Evolutionary conservation across 2,888 invertebrate species (phyloP).

Genomic region (Apamea anceps): DNA sequence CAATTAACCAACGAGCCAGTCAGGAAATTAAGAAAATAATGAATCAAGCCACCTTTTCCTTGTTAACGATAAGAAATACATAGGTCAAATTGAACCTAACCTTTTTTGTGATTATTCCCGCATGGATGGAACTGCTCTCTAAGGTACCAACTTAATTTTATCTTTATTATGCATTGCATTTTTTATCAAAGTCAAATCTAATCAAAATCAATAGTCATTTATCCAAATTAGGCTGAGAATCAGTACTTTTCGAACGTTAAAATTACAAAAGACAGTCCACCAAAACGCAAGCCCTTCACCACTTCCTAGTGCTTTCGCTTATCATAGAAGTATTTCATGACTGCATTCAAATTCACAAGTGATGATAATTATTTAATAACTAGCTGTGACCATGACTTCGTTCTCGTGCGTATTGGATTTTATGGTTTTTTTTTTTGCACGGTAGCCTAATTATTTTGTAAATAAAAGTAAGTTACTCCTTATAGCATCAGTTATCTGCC

Average conservation of each 20-base stretch:
- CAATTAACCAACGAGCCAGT: not conserved
- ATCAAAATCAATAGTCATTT: too few relatives aligned
- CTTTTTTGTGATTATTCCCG: not conserved
- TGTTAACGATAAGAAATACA: not conserved
- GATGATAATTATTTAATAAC: not conserved
- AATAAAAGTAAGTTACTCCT: not conserved
- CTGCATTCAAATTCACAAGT: not conserved
- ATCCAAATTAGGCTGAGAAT: too few relatives aligned
- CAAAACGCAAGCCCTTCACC: too few relatives aligned
- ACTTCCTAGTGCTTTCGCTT: too few relatives aligned
- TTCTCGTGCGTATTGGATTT: not conserved
- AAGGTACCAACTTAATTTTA: too few relatives aligned
- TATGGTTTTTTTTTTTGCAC: not conserved
- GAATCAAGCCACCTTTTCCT: not conserved
- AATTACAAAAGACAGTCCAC: too few relatives aligned
- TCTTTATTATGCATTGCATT: not conserved
- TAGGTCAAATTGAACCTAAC: not conserved
- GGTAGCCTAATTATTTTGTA: not conserved
- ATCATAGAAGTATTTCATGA: not conserved
- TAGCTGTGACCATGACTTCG: not conserved
- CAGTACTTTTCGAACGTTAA: too few relatives aligned
- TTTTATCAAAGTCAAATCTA: too few relatives aligned
- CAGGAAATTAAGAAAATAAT: conserved; percentile 4
- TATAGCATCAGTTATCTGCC: not conserved
- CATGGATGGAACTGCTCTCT: not conserved